Evolutionary conservation across 2,113 vertebrate species (phyloP).

Genomic region (Cyanistes caeruleus): DNA sequence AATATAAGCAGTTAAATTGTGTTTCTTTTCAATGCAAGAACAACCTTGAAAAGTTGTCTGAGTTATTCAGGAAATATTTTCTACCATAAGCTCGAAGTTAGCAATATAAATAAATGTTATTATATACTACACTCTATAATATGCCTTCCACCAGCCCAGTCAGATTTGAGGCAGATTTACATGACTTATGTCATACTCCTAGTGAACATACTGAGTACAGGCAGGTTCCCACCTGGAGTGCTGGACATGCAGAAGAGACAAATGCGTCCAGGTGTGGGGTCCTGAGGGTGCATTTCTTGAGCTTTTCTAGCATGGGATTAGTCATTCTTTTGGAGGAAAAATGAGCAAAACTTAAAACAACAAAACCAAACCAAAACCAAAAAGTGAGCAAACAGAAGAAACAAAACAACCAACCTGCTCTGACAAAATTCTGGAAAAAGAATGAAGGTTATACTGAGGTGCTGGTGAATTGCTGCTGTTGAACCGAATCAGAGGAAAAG

Average conservation of each 20-base stretch:
- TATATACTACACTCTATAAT: background rate
- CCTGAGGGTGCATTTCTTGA: background rate
- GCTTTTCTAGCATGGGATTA: background rate
- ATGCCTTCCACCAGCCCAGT: background rate
- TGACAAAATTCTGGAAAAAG: background rate
- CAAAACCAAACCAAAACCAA: background rate
- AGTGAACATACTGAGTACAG: background rate
- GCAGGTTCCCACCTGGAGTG: background rate
- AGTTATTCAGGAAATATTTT: background rate
- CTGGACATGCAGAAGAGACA: background rate
- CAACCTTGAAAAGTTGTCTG: background rate
- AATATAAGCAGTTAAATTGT: background rate
- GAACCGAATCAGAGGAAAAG: background rate
- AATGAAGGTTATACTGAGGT: background rate
- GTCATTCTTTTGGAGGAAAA: background rate
- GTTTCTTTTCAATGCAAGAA: background rate
- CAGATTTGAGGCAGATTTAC: background rate
- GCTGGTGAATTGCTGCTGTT: background rate
- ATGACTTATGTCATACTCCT: background rate
- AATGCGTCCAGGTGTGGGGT: too few species aligned
- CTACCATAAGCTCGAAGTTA: background rate
- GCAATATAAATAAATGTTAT: background rate
- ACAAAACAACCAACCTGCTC: background rate
- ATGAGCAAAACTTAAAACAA: background rate
- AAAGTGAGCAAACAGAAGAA: background rate